Conservation (phyloP, 2,888 invertebrate genomes). For the Tridacna gigas region DNA sequence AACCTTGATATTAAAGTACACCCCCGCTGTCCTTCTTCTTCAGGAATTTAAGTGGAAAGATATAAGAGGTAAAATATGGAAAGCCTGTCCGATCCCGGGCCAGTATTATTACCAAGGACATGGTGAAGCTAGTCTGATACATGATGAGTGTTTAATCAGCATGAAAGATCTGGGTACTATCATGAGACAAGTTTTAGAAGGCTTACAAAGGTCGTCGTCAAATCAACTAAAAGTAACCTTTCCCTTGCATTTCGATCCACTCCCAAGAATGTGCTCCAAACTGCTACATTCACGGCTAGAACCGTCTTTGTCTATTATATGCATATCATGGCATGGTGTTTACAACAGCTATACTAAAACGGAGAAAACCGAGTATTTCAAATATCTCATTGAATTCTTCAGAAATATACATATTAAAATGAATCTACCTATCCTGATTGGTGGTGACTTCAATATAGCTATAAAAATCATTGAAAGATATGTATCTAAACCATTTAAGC, state of each 20-base stretch:
- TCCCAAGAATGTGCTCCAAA: conserved; percentile 39
- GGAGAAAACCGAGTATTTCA: conserved; percentile 36
- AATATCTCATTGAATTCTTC: conserved; percentile 46
- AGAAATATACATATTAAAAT: conserved; percentile 31
- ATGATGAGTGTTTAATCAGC: conserved; percentile 8
- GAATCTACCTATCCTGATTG: conserved; percentile 48
- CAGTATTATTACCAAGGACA: conserved; percentile 41
- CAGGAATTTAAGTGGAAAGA: conserved; percentile 55
- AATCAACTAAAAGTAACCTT: conserved; percentile 32
- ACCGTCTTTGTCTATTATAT: conserved; percentile 36
- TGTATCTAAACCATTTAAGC: conserved; percentile 41
- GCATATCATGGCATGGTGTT: conserved; percentile 57
- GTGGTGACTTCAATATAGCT: conserved; percentile 52
- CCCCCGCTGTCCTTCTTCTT: conserved; percentile 45
- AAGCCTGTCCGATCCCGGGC: conserved; percentile 36
- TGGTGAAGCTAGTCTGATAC: conserved; percentile 49
- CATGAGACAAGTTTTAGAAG: conserved; percentile 29
- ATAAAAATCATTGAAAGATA: conserved; percentile 23
- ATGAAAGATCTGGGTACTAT: conserved; percentile 29
- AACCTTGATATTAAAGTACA: conserved; percentile 18
- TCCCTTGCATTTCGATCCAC: conserved; percentile 44
- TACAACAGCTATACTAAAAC: conserved; percentile 16
- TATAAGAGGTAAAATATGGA: conserved; percentile 44
- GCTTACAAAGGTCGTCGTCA: conserved; percentile 38
- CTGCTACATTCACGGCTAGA: conserved; percentile 6